These are phyloP conservation scores for Drosophila eohydei DNA, from an alignment of 2,888 invertebrate species.

Conservation along the genomic window DNA sequence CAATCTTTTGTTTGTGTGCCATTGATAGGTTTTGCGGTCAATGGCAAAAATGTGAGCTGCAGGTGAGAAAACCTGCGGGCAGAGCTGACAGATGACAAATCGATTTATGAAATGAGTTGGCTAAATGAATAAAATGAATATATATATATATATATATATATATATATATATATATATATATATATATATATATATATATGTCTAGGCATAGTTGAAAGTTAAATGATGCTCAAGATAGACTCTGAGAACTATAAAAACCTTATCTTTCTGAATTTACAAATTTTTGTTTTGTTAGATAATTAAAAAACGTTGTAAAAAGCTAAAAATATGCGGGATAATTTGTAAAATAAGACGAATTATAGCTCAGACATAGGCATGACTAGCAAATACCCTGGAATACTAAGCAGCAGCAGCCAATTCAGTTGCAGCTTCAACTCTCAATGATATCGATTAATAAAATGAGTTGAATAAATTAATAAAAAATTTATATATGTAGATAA, in stretches of 20 bases:
- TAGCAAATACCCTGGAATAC: neutral
- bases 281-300: constrained; percentile 2
- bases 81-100: constrained; percentile 27
- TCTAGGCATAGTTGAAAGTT: neutral
- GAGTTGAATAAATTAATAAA: too few relatives aligned
- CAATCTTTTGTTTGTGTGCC: constrained; percentile 9
- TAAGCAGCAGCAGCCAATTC: neutral
- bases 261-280: neutral
- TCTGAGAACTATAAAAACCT: neutral
- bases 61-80: constrained; percentile 15
- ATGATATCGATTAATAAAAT: too few relatives aligned
- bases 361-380: neutral
- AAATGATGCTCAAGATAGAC: neutral
- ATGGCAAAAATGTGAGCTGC: constrained; percentile 35
- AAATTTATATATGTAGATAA: too few relatives aligned
- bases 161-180: neutral
- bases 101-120: too few relatives aligned
- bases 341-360: neutral
- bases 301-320: neutral
- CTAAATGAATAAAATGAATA: neutral
- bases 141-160: neutral
- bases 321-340: constrained; percentile 9
- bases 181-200: too few relatives aligned
- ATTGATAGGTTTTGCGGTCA: constrained; percentile 57
- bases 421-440: neutral